phyloP scores from a whole-genome alignment of 2,888 invertebrate species.

The Atrina japonica region DNA sequence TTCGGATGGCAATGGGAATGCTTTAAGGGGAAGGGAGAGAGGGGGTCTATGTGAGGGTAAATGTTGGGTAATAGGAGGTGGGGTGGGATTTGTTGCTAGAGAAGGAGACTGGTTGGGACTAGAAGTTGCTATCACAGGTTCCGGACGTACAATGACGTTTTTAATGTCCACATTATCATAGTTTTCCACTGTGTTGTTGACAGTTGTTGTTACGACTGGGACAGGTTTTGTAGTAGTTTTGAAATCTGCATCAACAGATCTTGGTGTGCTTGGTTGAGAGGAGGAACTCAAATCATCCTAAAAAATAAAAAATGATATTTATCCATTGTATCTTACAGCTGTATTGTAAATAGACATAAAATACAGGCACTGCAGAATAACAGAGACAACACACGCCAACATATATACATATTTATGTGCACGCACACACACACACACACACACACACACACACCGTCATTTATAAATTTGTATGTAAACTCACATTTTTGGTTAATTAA shows the following conservation, averaged over 20 bases:
- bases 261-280: conserved; percentile 74
- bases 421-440: no score
- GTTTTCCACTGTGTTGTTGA: conserved; percentile 45
- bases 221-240: conserved; percentile 49
- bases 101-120: conserved; percentile 32
- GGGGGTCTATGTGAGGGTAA: conserved; percentile 40
- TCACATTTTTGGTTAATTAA: neutral
- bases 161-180: conserved; percentile 32
- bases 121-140: conserved; percentile 41
- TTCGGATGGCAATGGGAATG: conserved; percentile 33
- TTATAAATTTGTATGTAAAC: neutral
- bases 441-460: no score
- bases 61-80: conserved; percentile 47
- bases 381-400: no score
- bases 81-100: conserved; percentile 35
- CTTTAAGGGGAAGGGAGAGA: conserved; percentile 40
- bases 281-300: conserved; percentile 74
- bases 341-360: no score
- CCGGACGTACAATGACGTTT: conserved; percentile 30
- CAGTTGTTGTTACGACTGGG: conserved; percentile 47
- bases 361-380: no score
- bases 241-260: conserved; percentile 71
- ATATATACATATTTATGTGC: no score
- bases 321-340: neutral
- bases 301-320: conserved; percentile 23